phyloP scores from a whole-genome alignment of 1,140 invertebrate species.

The Lycorma delicatula region DNA sequence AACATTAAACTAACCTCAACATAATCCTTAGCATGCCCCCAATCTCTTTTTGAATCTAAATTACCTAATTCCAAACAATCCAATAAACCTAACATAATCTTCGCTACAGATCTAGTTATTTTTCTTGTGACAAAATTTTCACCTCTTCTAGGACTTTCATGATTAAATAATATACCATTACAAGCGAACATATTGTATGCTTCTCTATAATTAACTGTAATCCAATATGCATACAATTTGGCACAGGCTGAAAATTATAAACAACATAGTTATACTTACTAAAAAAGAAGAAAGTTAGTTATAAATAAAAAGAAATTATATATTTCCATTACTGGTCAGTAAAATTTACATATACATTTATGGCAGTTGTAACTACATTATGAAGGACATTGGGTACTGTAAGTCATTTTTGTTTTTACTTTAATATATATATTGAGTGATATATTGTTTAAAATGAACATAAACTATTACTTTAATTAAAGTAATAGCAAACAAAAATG shows the following conservation, averaged over 20 bases:
- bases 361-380: too few relatives aligned
- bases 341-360: too few relatives aligned
- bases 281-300: not conserved
- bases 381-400: too few relatives aligned
- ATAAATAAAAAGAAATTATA: not conserved
- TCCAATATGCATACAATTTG: conserved; percentile 98
- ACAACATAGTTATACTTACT: not conserved
- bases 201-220: conserved; percentile 95
- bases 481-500: too few relatives aligned
- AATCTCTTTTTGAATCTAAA: conserved; percentile 92
- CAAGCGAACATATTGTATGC: conserved; percentile 97
- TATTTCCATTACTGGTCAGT: too few relatives aligned
- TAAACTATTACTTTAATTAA: too few relatives aligned
- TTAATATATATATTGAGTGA: too few relatives aligned
- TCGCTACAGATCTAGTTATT: conserved; percentile 94
- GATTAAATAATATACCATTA: conserved; percentile 99
- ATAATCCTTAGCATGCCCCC: conserved; percentile 99
- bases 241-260: conserved; percentile 70
- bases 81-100: conserved; percentile 83
- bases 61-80: conserved; percentile 89
- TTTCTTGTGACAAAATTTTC: conserved; percentile 99
- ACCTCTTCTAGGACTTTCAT: conserved; percentile 94
- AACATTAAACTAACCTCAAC: conserved; percentile 64
- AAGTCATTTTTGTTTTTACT: too few relatives aligned
- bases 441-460: too few relatives aligned